Conservation (phyloP, 1,140 invertebrate genomes). For the Chelonus insularis region DNA sequence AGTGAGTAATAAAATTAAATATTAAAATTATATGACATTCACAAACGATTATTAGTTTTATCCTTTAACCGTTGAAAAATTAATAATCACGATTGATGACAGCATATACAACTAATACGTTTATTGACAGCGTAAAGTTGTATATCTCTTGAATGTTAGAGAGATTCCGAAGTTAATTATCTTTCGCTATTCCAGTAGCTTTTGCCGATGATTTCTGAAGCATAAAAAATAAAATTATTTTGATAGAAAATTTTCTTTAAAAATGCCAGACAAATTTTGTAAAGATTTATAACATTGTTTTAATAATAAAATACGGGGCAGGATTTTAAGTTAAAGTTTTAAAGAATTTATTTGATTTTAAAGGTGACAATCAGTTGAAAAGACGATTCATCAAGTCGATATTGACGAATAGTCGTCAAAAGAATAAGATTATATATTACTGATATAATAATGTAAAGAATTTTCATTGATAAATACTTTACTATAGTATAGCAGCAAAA, state of each 20-base stretch:
- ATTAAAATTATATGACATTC: too few species aligned
- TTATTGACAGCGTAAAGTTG: not conserved
- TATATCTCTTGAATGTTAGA: not conserved
- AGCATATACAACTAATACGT: not conserved
- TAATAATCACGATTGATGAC: too few species aligned
- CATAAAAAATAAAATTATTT: slow-evolving; percentile 33
- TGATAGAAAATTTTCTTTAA: slow-evolving; percentile 14
- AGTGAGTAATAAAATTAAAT: too few species aligned
- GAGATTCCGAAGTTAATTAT: slow-evolving; percentile 47
- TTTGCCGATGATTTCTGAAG: slow-evolving; percentile 54
- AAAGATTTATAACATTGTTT: not conserved
- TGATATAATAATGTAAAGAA: too few species aligned
- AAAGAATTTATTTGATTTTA: slow-evolving; percentile 9
- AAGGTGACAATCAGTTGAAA: slow-evolving; percentile 8
- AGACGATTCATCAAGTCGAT: slow-evolving; percentile 34
- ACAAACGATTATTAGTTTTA: too few species aligned
- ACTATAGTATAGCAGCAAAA: too few species aligned
- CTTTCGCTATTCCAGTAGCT: slow-evolving; percentile 58
- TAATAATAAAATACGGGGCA: not conserved
- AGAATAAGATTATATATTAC: not conserved
- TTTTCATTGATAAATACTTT: too few species aligned
- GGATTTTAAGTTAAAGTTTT: too few species aligned
- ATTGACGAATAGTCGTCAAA: slow-evolving; percentile 17
- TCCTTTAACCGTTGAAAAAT: too few species aligned
- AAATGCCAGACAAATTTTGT: not conserved